Evolutionary conservation across 2,113 vertebrate species (phyloP).

Genomic region (Pantherophis guttatus): DNA sequence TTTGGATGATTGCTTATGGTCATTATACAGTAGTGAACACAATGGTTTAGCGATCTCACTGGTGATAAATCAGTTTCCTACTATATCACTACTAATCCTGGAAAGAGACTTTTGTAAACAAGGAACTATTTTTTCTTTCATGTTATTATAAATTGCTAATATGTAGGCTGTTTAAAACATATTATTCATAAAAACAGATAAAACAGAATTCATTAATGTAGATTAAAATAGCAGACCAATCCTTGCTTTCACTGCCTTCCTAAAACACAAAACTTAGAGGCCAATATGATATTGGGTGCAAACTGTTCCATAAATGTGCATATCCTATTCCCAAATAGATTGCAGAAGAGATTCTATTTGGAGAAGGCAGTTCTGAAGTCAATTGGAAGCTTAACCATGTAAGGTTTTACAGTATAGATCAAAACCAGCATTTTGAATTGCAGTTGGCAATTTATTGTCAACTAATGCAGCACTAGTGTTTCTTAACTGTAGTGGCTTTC

Average conservation of each 20-base stretch:
- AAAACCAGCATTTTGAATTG: neutral
- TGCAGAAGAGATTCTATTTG: neutral
- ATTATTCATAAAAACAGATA: neutral
- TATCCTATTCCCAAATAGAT: neutral
- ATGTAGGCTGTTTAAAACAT: neutral
- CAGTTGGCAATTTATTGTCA: neutral
- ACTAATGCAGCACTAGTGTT: neutral
- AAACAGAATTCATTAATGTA: neutral
- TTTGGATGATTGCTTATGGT: neutral
- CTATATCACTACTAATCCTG: neutral
- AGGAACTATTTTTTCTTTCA: neutral
- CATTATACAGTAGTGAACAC: neutral
- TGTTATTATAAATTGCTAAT: neutral
- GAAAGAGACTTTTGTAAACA: neutral
- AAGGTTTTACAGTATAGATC: neutral
- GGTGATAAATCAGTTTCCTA: neutral
- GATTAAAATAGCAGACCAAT: neutral
- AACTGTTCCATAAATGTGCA: neutral
- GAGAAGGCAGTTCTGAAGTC: neutral
- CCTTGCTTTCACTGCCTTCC: neutral
- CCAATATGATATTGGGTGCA: neutral
- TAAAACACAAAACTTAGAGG: neutral
- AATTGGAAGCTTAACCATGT: neutral
- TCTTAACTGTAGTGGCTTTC: neutral
- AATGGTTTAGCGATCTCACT: neutral